phyloP scores from a whole-genome alignment of 2,113 vertebrate species.

The Petromus typicus region DNA sequence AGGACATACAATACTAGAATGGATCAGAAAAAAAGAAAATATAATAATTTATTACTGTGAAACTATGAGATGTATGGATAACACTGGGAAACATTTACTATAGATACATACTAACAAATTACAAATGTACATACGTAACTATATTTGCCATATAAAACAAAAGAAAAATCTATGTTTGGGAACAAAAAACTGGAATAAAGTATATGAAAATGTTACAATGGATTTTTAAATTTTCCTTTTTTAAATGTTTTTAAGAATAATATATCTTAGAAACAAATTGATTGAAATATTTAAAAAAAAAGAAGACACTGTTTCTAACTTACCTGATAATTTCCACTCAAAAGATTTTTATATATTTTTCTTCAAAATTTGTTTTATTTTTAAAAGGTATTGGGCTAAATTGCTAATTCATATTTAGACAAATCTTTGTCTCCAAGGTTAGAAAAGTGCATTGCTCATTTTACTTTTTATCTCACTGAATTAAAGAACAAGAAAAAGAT shows the following conservation, averaged over 20 bases:
- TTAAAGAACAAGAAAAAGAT: slow-evolving; percentile 80
- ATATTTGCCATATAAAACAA: not conserved
- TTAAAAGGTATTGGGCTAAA: slow-evolving; percentile 59
- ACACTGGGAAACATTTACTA: not conserved
- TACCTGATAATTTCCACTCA: slow-evolving; percentile 19
- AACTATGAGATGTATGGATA: not conserved
- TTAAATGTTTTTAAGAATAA: slow-evolving; percentile 15
- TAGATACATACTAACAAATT: not conserved
- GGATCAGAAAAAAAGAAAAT: not conserved
- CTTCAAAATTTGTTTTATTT: slow-evolving; percentile 64
- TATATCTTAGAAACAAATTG: slow-evolving; percentile 52
- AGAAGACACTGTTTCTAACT: slow-evolving; percentile 14
- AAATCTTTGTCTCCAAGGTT: slow-evolving; percentile 81
- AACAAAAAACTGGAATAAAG: slow-evolving; percentile 35
- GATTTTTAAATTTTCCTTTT: slow-evolving; percentile 31
- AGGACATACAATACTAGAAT: not conserved
- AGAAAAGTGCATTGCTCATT: slow-evolving; percentile 73
- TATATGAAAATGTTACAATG: not conserved
- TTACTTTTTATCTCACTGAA: slow-evolving; percentile 76
- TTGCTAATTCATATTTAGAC: slow-evolving; percentile 58
- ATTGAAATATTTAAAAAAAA: slow-evolving; percentile 25
- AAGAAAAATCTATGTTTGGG: not conserved
- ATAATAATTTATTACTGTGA: not conserved
- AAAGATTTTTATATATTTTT: slow-evolving; percentile 57
- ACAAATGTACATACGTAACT: not conserved